Percentiles rank a stretch among this genome's conserved stretches.
These are phyloP conservation scores for Boleophthalmus pectinirostris DNA, from an alignment of 2,113 vertebrate species.

Conservation along the genomic window DNA sequence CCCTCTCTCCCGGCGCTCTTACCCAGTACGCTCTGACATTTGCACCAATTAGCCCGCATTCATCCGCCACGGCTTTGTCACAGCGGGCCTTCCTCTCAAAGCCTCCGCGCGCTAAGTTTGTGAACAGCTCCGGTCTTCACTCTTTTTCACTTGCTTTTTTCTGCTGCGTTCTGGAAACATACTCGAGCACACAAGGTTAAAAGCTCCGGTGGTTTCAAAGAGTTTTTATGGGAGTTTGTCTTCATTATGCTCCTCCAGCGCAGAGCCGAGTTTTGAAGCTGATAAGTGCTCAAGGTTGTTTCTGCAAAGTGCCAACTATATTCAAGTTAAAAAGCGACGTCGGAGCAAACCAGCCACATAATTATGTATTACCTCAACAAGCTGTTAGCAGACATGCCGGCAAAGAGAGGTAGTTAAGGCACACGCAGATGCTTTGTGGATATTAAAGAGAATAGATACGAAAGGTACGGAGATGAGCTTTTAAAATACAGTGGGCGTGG, in stretches of 20 bases:
- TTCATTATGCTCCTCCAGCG: slow-evolving; percentile 34
- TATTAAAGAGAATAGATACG: background rate
- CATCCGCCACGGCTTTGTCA: slow-evolving; percentile 16
- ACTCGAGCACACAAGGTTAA: slow-evolving; percentile 45
- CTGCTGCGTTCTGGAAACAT: slow-evolving; percentile 32
- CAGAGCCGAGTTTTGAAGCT: slow-evolving; percentile 18
- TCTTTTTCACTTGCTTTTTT: slow-evolving; percentile 1
- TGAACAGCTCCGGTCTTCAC: slow-evolving; percentile 40
- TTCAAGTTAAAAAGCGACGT: slow-evolving; percentile 36
- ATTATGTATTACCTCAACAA: slow-evolving; percentile 35
- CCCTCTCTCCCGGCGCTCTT: slow-evolving; percentile 30
- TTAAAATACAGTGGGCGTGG: background rate
- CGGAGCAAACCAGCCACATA: slow-evolving; percentile 36
- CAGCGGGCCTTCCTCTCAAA: slow-evolving; percentile 6
- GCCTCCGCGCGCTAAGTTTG: slow-evolving; percentile 20
- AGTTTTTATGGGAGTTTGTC: slow-evolving; percentile 45
- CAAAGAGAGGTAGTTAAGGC: background rate
- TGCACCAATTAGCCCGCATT: slow-evolving; percentile 27
- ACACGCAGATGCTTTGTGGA: background rate
- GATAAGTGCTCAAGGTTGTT: slow-evolving; percentile 41
- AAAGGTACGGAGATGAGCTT: background rate
- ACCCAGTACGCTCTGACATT: slow-evolving; percentile 45
- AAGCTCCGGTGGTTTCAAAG: slow-evolving; percentile 41
- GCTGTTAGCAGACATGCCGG: slow-evolving; percentile 28
- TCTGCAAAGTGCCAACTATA: slow-evolving; percentile 29